A percentile compares a stretch with the other conserved stretches of the same genome.
These are phyloP conservation scores for Platyrinchus mystaceus DNA, from an alignment of 2,797 vertebrate species.

Conservation along the genomic window DNA sequence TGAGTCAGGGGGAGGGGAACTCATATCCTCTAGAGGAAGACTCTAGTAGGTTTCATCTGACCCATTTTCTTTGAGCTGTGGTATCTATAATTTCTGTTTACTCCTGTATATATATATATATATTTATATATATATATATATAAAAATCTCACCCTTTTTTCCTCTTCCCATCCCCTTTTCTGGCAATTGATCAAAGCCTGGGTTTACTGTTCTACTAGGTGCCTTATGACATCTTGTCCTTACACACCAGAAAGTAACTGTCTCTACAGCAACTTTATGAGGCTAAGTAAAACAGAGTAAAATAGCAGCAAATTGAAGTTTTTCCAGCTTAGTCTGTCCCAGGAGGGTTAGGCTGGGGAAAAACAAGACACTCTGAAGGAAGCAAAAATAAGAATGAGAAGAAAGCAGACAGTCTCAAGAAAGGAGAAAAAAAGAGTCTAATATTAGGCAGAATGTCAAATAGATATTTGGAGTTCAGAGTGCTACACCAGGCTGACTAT, in stretches of 20 bases:
- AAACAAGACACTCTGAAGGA: not conserved
- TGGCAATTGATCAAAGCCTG: not conserved
- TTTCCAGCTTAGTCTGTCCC: constrained; percentile 24
- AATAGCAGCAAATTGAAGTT: not conserved
- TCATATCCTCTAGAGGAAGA: not conserved
- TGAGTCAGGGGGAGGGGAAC: not conserved
- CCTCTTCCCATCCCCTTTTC: not conserved
- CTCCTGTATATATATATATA: not conserved
- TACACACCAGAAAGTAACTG: not conserved
- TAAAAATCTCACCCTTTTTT: not conserved
- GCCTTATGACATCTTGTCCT: not conserved
- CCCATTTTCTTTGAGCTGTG: not conserved
- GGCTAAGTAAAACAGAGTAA: not conserved
- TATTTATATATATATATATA: not conserved
- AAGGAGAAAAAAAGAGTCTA: not conserved
- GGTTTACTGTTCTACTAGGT: not conserved
- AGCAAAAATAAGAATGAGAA: constrained; percentile 21
- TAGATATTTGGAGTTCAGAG: not conserved
- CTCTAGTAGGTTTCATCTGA: not conserved
- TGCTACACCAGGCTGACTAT: not conserved
- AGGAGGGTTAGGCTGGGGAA: not conserved
- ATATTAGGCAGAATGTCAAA: not conserved
- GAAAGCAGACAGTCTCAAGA: constrained; percentile 14
- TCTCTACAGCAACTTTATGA: not conserved
- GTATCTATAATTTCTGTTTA: not conserved